phyloP scores from a whole-genome alignment of 2,888 invertebrate species.

The Mesorhabditis spiculigera region DNA sequence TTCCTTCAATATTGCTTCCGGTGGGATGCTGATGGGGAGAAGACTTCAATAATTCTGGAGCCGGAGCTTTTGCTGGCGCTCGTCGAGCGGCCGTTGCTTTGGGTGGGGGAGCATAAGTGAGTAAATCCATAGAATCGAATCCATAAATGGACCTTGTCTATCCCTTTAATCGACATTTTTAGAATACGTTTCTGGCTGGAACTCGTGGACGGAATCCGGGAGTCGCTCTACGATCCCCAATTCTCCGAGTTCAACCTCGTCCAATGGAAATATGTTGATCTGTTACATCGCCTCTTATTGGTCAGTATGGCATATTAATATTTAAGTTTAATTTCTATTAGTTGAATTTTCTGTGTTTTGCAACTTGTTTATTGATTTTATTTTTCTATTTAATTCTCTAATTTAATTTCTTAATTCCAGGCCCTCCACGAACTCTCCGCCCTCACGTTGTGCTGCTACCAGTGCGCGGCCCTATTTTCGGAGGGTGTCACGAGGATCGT shows the following conservation, averaged over 20 bases:
- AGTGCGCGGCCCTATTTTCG: background rate
- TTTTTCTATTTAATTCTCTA: too few relatives aligned
- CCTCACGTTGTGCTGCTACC: background rate
- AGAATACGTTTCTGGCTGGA: background rate
- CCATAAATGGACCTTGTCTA: background rate
- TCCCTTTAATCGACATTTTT: background rate
- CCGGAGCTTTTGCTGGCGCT: background rate
- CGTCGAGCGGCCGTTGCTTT: background rate
- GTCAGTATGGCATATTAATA: background rate
- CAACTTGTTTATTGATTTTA: too few relatives aligned
- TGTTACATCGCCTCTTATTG: background rate
- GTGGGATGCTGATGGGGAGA: background rate
- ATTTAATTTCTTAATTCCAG: background rate
- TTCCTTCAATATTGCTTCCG: background rate
- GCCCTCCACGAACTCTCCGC: background rate
- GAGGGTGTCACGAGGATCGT: conserved; percentile 5
- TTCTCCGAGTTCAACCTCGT: background rate
- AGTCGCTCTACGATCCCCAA: background rate
- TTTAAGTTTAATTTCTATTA: too few relatives aligned
- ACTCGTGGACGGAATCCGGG: background rate
- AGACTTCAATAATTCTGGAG: background rate
- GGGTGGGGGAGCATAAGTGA: background rate
- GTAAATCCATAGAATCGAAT: background rate
- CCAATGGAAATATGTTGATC: background rate
- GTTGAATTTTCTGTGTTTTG: too few relatives aligned